Evolutionary conservation across 2,113 vertebrate genomes (phyloP).

Genomic region (Eleginops maclovinus): DNA sequence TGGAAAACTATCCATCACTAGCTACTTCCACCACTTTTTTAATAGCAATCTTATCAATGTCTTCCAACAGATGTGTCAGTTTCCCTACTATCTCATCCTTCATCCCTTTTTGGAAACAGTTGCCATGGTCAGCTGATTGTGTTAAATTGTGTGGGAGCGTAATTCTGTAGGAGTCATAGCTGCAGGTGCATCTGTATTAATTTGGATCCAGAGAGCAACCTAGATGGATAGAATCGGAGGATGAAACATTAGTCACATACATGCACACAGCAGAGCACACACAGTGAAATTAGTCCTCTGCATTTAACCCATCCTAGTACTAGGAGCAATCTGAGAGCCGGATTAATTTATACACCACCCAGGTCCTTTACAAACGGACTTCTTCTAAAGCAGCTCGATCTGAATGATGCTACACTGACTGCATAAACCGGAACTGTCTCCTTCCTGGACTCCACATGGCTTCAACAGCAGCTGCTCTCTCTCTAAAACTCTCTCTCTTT

Average conservation of each 20-base stretch:
- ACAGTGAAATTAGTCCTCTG: too few relatives aligned
- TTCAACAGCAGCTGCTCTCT: conserved; percentile 53
- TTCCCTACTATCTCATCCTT: too few relatives aligned
- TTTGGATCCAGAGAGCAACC: neutral
- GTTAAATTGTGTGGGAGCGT: neutral
- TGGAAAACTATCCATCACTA: too few relatives aligned
- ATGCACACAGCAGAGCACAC: too few relatives aligned
- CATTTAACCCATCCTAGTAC: too few relatives aligned
- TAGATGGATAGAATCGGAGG: too few relatives aligned
- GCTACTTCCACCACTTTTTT: neutral
- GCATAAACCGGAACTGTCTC: conserved; percentile 51
- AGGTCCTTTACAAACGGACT: neutral
- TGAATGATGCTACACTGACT: conserved; percentile 37
- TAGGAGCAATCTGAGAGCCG: neutral
- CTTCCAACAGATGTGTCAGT: neutral
- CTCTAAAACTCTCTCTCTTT: conserved; percentile 11
- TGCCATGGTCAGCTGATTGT: neutral
- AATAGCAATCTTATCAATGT: neutral
- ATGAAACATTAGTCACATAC: too few relatives aligned
- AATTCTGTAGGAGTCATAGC: too few relatives aligned
- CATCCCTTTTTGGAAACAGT: neutral
- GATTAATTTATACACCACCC: neutral
- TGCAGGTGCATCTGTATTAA: neutral
- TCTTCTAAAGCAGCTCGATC: conserved; percentile 10
- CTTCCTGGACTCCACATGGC: conserved; percentile 62